phyloP scores from a whole-genome alignment of 1,140 invertebrate species.

The Ganaspis sp. region DNA sequence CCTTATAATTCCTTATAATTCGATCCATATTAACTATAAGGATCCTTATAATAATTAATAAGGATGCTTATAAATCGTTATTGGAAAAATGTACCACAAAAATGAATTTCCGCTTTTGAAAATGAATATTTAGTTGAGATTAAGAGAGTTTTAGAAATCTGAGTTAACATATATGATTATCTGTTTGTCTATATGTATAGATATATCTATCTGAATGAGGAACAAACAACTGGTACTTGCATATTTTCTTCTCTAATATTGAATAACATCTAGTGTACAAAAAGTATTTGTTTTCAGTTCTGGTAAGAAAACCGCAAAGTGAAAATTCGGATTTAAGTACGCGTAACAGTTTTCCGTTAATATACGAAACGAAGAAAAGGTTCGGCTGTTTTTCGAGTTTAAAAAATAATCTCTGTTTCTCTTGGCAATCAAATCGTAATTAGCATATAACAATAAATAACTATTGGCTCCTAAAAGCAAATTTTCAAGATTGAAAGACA shows the following conservation, averaged over 20 bases:
- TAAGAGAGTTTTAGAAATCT: too few species aligned
- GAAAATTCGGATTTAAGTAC: background rate
- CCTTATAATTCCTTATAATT: too few species aligned
- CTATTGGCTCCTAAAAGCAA: background rate
- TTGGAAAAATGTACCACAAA: too few species aligned
- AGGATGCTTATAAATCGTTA: too few species aligned
- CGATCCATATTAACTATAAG: too few species aligned
- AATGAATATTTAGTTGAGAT: too few species aligned
- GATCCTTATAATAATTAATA: too few species aligned
- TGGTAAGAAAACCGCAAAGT: background rate
- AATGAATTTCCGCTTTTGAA: too few species aligned
- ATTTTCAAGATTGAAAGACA: background rate
- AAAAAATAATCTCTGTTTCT: background rate
- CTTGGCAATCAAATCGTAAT: background rate
- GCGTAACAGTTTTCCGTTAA: background rate
- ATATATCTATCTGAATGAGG: too few species aligned
- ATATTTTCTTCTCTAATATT: background rate
- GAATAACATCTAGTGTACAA: background rate
- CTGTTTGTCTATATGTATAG: too few species aligned
- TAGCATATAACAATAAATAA: background rate
- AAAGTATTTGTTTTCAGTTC: constrained; percentile 7
- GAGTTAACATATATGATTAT: too few species aligned
- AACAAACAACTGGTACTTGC: too few species aligned
- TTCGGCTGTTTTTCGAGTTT: background rate
- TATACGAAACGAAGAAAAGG: background rate